Evolutionary conservation across 2,797 vertebrate species (phyloP).

Genomic region (Phrynocephalus vlangalii): DNA sequence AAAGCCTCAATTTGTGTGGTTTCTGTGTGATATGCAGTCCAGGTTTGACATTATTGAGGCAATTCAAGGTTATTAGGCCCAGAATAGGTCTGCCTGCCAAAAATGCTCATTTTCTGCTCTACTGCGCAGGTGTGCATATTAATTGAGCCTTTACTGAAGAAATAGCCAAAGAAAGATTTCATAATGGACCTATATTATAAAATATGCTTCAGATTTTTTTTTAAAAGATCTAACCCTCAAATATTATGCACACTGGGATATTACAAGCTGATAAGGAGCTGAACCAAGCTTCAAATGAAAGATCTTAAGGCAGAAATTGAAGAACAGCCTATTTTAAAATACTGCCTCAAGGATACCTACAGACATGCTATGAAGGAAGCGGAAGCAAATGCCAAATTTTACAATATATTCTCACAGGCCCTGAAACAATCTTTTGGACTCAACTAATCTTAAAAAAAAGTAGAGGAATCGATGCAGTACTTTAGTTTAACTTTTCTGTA

Average conservation of each 20-base stretch:
- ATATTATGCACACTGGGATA: slow-evolving; percentile 1
- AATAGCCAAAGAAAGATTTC: slow-evolving; percentile 20
- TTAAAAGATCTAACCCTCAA: background rate
- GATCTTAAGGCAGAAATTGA: background rate
- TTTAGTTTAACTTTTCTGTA: background rate
- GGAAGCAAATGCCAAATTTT: background rate
- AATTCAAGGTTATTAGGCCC: slow-evolving; percentile 38
- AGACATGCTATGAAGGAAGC: background rate
- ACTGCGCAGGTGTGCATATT: background rate
- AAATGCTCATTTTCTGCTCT: slow-evolving; percentile 33
- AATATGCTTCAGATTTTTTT: slow-evolving; percentile 6
- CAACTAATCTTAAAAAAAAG: slow-evolving; percentile 1
- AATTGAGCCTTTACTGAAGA: background rate
- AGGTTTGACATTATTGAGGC: slow-evolving; percentile 23
- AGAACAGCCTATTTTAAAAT: background rate
- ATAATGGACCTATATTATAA: slow-evolving; percentile 12
- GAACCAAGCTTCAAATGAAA: slow-evolving; percentile 24
- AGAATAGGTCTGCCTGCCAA: slow-evolving; percentile 15
- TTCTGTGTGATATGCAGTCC: slow-evolving; percentile 17
- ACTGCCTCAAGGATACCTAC: background rate
- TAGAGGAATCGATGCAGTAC: background rate
- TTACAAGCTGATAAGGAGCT: slow-evolving; percentile 5
- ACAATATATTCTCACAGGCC: background rate
- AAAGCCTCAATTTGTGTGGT: slow-evolving; percentile 37
- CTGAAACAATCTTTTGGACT: background rate